These are phyloP conservation scores for Epizoanthus rinbou DNA, from an alignment of 92 coral and sea anemone species.

Conservation along the genomic window DNA sequence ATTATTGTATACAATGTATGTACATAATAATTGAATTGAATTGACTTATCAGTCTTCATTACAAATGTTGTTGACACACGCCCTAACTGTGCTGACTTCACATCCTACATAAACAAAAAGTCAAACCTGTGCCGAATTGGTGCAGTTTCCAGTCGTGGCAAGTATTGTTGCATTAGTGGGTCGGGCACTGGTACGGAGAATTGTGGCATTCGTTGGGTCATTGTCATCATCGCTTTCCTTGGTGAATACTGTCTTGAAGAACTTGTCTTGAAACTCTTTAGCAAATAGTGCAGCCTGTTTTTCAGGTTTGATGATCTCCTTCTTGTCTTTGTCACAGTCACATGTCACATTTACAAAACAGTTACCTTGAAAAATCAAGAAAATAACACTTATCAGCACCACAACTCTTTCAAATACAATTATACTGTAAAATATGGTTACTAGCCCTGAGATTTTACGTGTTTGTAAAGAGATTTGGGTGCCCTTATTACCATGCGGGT, in stretches of 20 bases:
- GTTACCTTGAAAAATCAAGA: constrained; percentile 51
- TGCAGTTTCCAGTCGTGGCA: constrained; percentile 56
- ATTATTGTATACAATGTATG: too few relatives aligned
- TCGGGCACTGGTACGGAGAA: constrained; percentile 34
- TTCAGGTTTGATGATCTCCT: constrained; percentile 70
- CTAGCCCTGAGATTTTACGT: too few relatives aligned
- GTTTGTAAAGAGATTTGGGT: too few relatives aligned
- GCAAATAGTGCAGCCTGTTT: constrained; percentile 89
- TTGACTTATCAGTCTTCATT: too few relatives aligned
- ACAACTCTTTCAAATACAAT: too few relatives aligned
- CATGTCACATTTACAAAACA: constrained; percentile 79
- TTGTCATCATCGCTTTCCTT: constrained; percentile 54
- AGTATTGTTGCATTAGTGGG: constrained; percentile 41
- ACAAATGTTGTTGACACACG: too few relatives aligned
- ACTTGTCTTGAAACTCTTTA: constrained; percentile 87
- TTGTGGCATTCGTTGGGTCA: constrained; percentile 52
- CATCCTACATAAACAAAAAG: background rate
- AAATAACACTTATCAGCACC: too few relatives aligned
- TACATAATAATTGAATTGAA: too few relatives aligned
- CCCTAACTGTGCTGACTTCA: too few relatives aligned
- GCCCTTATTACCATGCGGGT: too few relatives aligned
- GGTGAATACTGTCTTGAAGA: constrained; percentile 65
- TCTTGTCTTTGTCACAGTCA: constrained; percentile 64
- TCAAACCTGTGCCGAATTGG: constrained; percentile 67
- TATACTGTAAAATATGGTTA: too few relatives aligned